These are phyloP conservation scores for Melanotaenia pygmaea DNA, from an alignment of 2,797 vertebrate genomes.

Conservation along the genomic window DNA sequence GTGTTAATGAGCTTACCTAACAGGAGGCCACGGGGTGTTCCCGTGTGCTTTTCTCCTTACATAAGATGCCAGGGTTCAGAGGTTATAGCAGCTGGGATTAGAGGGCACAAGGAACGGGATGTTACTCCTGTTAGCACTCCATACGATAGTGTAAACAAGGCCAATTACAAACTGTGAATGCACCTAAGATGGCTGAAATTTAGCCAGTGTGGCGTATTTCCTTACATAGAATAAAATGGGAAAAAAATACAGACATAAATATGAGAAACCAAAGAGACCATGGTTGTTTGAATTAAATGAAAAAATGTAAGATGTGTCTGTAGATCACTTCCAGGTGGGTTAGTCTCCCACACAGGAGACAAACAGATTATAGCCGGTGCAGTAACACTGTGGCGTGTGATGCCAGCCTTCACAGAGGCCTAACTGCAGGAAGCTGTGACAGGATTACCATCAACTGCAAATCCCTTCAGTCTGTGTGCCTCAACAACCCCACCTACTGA, in stretches of 20 bases:
- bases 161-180: not conserved
- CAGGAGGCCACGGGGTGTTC: constrained; percentile 27
- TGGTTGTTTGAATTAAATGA: not conserved
- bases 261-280: not conserved
- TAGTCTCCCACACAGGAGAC: not conserved
- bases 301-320: not conserved
- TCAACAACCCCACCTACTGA: constrained; percentile 53
- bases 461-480: not conserved
- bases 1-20: constrained; percentile 73
- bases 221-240: no score
- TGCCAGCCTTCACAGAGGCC: not conserved
- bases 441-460: not conserved
- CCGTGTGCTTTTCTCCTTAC: constrained; percentile 57
- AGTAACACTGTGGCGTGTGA: not conserved
- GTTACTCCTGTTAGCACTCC: not conserved
- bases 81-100: constrained; percentile 62
- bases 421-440: constrained; percentile 11
- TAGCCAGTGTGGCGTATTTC: no score
- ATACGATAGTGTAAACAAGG: not conserved
- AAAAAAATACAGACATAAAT: no score
- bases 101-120: constrained; percentile 22
- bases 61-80: constrained; percentile 63
- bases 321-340: not conserved
- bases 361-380: not conserved
- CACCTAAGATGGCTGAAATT: no score